These are phyloP conservation scores for Aplodontia rufa DNA, from an alignment of 2,113 vertebrate genomes.

Conservation along the genomic window DNA sequence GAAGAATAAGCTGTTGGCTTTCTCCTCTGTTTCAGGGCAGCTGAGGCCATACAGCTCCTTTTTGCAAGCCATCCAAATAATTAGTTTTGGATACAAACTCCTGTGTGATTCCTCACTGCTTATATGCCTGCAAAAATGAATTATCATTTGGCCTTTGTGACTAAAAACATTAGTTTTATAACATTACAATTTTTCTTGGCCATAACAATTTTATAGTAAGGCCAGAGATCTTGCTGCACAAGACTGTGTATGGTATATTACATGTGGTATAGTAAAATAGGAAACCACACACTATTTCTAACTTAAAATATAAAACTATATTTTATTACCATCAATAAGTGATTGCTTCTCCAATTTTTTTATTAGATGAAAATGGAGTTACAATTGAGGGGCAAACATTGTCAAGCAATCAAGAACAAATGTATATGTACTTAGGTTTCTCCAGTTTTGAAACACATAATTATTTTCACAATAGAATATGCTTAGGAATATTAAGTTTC, in stretches of 20 bases:
- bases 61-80: background rate
- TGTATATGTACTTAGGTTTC: too few species aligned
- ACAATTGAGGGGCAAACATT: too few species aligned
- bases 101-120: background rate
- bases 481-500: background rate
- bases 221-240: background rate
- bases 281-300: conserved; percentile 19
- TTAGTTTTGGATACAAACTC: background rate
- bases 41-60: background rate
- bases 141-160: background rate
- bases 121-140: background rate
- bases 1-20: background rate
- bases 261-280: conserved; percentile 14
- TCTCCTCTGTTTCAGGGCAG: background rate
- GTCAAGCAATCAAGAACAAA: too few species aligned
- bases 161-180: background rate
- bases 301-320: conserved; percentile 35
- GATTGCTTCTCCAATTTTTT: background rate
- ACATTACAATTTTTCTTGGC: background rate
- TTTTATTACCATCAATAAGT: background rate
- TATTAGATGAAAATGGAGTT: too few species aligned
- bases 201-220: conserved; percentile 48
- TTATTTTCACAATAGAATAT: background rate
- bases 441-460: background rate
- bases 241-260: background rate